Conservation (phyloP, 2,113 vertebrate species). For the Halcyon malimbica region DNA sequence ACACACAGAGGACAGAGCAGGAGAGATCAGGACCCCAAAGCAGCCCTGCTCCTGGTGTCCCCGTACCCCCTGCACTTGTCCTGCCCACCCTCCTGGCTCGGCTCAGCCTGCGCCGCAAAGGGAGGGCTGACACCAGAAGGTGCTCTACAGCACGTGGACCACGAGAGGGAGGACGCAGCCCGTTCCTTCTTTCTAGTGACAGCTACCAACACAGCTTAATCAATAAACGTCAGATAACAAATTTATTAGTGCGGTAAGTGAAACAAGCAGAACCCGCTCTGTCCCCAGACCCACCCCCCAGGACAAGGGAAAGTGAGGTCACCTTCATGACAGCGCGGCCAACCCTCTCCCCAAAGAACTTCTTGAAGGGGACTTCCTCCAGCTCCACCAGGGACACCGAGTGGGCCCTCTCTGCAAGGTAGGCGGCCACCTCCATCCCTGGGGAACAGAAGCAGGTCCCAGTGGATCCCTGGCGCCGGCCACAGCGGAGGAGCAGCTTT, state of each 20-base stretch:
- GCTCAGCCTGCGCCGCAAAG: rapidly evolving
- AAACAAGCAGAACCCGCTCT: background rate
- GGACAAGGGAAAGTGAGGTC: background rate
- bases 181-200: background rate
- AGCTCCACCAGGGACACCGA: constrained; percentile 94
- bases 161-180: background rate
- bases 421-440: constrained; percentile 98
- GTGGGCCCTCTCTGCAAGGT: constrained; percentile 92
- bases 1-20: background rate
- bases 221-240: background rate
- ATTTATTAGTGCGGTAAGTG: background rate
- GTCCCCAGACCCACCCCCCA: background rate
- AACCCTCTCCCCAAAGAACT: constrained; percentile 91
- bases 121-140: background rate
- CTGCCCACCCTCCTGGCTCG: background rate
- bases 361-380: constrained; percentile 90
- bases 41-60: background rate
- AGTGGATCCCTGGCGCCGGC: rapidly evolving
- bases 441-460: background rate
- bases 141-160: background rate
- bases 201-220: background rate
- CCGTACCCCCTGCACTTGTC: background rate
- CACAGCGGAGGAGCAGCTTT: background rate
- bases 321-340: constrained; percentile 96
- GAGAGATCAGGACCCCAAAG: background rate